A percentile compares a stretch with the other conserved stretches of the same genome.
These are phyloP conservation scores for Zaprionus africanus DNA, from an alignment of 1,140 invertebrate species.

Conservation along the genomic window DNA sequence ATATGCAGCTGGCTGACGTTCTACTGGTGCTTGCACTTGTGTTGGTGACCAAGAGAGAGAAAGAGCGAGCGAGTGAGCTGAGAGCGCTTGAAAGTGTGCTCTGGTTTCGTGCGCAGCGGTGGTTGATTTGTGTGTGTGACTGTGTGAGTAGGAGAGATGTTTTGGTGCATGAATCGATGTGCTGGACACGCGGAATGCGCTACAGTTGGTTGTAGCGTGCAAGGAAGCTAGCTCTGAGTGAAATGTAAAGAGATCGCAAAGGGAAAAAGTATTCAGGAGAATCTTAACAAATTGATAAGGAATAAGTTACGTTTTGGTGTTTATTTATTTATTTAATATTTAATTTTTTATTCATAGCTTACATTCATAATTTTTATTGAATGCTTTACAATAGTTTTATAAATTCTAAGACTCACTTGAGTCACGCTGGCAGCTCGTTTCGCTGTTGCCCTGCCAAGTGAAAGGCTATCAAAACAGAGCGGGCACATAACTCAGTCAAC, in stretches of 20 bases:
- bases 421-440: conserved; percentile 9
- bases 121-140: conserved; percentile 44
- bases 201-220: conserved; percentile 34
- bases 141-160: background rate
- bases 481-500: conserved; percentile 32
- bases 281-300: too few species aligned
- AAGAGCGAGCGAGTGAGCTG: background rate
- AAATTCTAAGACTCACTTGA: too few species aligned
- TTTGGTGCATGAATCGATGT: conserved; percentile 22
- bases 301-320: too few species aligned
- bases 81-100: conserved; percentile 28
- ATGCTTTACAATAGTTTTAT: too few species aligned
- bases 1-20: conserved; percentile 45
- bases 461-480: conserved; percentile 63
- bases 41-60: conserved; percentile 63
- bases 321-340: too few species aligned
- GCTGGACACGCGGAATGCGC: conserved; percentile 51
- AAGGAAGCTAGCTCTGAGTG: background rate
- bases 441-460: background rate
- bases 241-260: background rate
- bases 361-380: too few species aligned
- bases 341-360: too few species aligned
- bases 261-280: background rate
- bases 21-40: conserved; percentile 59
- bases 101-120: conserved; percentile 43